These are phyloP conservation scores for Odocoileus hemionus DNA, from an alignment of 2,113 vertebrate genomes.

Conservation along the genomic window DNA sequence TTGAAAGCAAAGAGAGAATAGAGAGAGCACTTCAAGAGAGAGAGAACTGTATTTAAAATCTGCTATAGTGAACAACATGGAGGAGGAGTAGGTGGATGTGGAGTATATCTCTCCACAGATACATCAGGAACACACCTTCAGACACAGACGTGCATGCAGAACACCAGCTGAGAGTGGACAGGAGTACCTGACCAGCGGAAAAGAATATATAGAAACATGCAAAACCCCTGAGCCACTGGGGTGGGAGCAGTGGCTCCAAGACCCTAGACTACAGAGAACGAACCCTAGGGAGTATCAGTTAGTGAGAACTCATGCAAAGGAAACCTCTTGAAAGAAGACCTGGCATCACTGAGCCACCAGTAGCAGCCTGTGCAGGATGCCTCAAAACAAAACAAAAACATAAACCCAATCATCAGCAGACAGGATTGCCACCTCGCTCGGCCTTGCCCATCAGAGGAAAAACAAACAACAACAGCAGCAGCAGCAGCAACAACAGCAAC, in stretches of 20 bases:
- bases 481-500: too few relatives aligned
- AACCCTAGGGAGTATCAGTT: background rate
- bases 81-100: background rate
- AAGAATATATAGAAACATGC: fast-evolving
- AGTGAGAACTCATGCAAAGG: too few relatives aligned
- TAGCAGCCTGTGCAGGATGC: too few relatives aligned
- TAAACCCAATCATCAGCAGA: too few relatives aligned
- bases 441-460: too few relatives aligned
- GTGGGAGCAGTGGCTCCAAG: background rate
- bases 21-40: background rate
- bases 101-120: background rate
- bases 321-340: too few relatives aligned
- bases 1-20: background rate
- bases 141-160: background rate
- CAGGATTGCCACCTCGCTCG: too few relatives aligned
- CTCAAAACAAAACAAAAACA: too few relatives aligned
- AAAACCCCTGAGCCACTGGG: background rate
- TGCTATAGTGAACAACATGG: background rate
- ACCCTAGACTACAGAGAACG: background rate
- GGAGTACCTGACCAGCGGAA: background rate
- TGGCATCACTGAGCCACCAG: too few relatives aligned
- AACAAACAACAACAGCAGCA: too few relatives aligned
- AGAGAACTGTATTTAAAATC: background rate
- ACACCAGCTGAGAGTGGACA: background rate
- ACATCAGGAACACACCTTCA: background rate